These are phyloP conservation scores for Paradisaea rubra DNA, from an alignment of 2,113 vertebrate genomes.

Conservation along the genomic window DNA sequence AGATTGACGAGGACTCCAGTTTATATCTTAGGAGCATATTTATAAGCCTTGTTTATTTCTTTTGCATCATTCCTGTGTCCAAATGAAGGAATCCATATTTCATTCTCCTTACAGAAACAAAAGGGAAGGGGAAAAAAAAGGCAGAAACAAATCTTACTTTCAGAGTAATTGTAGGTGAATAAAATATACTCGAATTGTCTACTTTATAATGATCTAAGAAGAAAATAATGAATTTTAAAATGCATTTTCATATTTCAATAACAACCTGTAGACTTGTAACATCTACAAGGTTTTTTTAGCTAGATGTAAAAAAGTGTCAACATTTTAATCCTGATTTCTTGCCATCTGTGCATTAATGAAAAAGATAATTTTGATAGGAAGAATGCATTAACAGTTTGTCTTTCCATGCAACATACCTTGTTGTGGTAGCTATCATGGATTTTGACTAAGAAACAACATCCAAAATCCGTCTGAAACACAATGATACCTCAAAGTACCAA, in stretches of 20 bases:
- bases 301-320: not conserved
- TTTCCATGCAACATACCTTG: not conserved
- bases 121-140: not conserved
- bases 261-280: not conserved
- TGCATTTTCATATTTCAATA: not conserved
- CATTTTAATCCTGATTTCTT: not conserved
- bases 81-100: not conserved
- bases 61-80: not conserved
- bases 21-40: not conserved
- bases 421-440: not conserved
- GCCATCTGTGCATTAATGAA: not conserved
- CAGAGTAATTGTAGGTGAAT: not conserved
- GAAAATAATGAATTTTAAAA: not conserved
- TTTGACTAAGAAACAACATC: not conserved
- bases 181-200: not conserved
- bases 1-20: not conserved
- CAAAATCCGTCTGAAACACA: not conserved
- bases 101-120: not conserved
- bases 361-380: not conserved
- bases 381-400: not conserved
- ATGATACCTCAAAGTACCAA: not conserved
- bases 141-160: not conserved
- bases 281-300: not conserved
- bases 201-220: not conserved
- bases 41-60: not conserved